Evolutionary conservation across 2,113 vertebrate species (phyloP), one percentile per base, ranked within the genome.

Genomic region (Nansenia antarctica): DNA sequence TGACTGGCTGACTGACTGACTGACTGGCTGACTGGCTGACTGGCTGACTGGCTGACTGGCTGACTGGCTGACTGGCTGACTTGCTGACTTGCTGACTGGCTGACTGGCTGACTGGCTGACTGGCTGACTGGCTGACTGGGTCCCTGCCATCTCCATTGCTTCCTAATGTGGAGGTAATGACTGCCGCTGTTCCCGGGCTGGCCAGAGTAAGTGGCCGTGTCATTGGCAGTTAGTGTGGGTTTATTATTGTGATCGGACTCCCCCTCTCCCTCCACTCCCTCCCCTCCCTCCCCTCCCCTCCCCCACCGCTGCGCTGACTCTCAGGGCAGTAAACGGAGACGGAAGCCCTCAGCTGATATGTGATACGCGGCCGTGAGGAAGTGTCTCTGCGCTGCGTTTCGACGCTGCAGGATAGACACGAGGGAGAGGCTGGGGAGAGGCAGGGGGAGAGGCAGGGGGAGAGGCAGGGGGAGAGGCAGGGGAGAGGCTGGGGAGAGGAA

Each of bases 101-200:
- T 81, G 75, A 81, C 80, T 77, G 80, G 61, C 11, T 47, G 29
- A 5, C 32, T 24, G 26, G 12, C 8, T 8, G 78, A 12, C 73
- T 52, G 69, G 3, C 47, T 35, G 63, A 3, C 47, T 22, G 47
- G 63, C 9, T 52, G 47, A 61, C 22, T 62, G 61, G 24, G 74
- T 34, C n/a, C n/a, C n/a, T n/a, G n/a, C n/a, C n/a, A n/a, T n/a
- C 61, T 83, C 78, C 78, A 82, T 83, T 76, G 80, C 81, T 81
- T 80, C 71, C 67, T 86, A 85, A 87, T 84, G 76, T 31, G 35
- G 74, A 78, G 70, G 80, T 86, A 87, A 88, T 86, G 84, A 87
- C 72, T 73, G 80, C 78, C 77, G 14, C 42, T 63, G 72, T 81
- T 86, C 4, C 69, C 55, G 70, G 77, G 72, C 77, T 42, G 76